Evolutionary conservation across 2,113 vertebrate genomes (phyloP).

Genomic region (Haemorhous mexicanus): DNA sequence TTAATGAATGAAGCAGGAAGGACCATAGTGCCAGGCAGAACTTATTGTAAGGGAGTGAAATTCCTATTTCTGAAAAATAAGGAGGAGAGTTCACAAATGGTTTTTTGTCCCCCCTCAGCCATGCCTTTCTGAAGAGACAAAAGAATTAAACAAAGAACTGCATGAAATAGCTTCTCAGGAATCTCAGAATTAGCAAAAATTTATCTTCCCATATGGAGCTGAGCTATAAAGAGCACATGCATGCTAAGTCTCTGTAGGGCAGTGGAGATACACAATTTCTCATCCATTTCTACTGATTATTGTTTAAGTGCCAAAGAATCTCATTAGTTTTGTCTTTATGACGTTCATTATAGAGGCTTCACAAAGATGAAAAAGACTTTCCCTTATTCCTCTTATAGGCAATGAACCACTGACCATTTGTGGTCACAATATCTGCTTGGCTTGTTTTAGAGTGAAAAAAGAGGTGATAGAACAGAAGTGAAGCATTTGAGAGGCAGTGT

Average conservation of each 20-base stretch:
- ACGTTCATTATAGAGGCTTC: neutral
- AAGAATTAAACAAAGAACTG: neutral
- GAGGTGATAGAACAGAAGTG: neutral
- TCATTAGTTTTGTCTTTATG: neutral
- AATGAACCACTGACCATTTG: neutral
- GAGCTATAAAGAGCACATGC: neutral
- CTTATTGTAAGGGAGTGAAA: neutral
- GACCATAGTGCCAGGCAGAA: neutral
- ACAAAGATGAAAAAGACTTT: neutral
- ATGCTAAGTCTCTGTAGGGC: neutral
- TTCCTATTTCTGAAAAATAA: neutral
- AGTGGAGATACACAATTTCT: neutral
- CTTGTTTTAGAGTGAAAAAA: neutral
- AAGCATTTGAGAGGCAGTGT: neutral
- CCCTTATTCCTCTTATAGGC: neutral
- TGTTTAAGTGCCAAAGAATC: neutral
- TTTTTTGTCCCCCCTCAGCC: neutral
- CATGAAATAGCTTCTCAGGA: neutral
- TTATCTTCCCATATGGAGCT: neutral
- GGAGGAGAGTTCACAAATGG: neutral
- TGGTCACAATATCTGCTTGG: neutral
- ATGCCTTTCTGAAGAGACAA: neutral
- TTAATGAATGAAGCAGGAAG: conserved; percentile 50
- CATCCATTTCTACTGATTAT: neutral
- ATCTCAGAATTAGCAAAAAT: neutral